Evolutionary conservation across 2,888 invertebrate genomes (phyloP).

Genomic region (Tipula confusa): DNA sequence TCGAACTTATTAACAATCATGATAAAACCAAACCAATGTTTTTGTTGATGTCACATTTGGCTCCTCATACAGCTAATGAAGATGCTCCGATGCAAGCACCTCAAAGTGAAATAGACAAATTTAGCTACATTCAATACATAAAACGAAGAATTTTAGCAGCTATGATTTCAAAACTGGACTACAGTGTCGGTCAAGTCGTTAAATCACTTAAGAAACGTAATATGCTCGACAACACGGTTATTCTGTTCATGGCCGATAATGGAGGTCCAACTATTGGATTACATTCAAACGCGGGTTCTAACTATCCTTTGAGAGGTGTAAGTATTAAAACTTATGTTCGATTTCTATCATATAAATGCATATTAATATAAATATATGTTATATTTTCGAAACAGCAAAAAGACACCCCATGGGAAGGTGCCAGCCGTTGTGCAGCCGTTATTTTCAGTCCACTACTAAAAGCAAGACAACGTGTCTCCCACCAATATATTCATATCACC

Average conservation of each 20-base stretch:
- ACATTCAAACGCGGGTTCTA: conserved; percentile 69
- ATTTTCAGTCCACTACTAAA: conserved; percentile 66
- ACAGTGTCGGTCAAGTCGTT: conserved; percentile 75
- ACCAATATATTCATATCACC: conserved; percentile 68
- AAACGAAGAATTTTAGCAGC: conserved; percentile 68
- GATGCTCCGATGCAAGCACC: conserved; percentile 69
- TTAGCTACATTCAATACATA: conserved; percentile 61
- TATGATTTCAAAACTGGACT: conserved; percentile 79
- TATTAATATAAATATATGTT: not conserved
- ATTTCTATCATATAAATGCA: too few species aligned
- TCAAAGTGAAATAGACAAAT: conserved; percentile 62
- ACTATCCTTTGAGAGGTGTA: conserved; percentile 73
- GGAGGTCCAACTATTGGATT: conserved; percentile 73
- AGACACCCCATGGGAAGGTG: conserved; percentile 80
- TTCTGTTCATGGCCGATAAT: conserved; percentile 85
- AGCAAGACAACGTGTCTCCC: conserved; percentile 54
- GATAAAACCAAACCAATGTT: conserved; percentile 63
- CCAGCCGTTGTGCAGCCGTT: conserved; percentile 68
- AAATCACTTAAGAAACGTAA: conserved; percentile 59
- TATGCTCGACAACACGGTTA: conserved; percentile 74
- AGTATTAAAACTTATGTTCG: not conserved
- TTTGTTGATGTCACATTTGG: conserved; percentile 72
- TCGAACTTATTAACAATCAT: conserved; percentile 58
- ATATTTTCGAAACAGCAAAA: conserved; percentile 51
- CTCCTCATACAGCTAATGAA: conserved; percentile 71